A percentile compares a stretch with the other conserved stretches of the same genome.
phyloP scores from a whole-genome alignment of 2,797 vertebrate genomes.

The Danio albolineatus region DNA sequence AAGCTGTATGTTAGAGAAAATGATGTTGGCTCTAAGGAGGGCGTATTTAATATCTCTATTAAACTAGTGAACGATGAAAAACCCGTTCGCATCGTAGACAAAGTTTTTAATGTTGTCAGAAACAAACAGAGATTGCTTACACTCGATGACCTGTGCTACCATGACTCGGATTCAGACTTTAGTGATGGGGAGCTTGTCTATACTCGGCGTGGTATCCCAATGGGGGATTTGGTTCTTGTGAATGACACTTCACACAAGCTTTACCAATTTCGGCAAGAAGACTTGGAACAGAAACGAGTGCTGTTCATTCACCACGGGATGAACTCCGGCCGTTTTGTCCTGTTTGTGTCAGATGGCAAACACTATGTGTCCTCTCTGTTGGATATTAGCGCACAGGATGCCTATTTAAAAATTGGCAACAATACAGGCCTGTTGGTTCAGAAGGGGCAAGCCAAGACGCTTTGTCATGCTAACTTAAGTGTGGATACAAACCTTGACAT shows the following conservation, averaged over 20 bases:
- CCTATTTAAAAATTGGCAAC: slow-evolving; percentile 82
- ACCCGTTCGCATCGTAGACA: slow-evolving; percentile 84
- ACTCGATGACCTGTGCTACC: slow-evolving; percentile 83
- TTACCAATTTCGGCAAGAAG: slow-evolving; percentile 88
- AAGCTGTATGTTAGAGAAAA: slow-evolving; percentile 63
- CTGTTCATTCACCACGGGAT: slow-evolving; percentile 85
- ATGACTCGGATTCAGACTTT: slow-evolving; percentile 88
- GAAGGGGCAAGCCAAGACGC: slow-evolving; percentile 78
- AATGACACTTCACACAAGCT: slow-evolving; percentile 84
- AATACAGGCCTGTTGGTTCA: slow-evolving; percentile 88
- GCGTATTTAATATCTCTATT: slow-evolving; percentile 83
- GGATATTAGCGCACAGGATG: slow-evolving; percentile 85
- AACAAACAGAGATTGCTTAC: slow-evolving; percentile 86
- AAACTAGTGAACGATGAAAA: slow-evolving; percentile 90
- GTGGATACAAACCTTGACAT: slow-evolving; percentile 88
- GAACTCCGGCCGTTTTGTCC: slow-evolving; percentile 84
- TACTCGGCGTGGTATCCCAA: slow-evolving; percentile 86
- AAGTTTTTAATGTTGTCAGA: slow-evolving; percentile 83
- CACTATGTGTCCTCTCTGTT: slow-evolving; percentile 86
- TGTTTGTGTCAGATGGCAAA: slow-evolving; percentile 91
- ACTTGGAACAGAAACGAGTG: slow-evolving; percentile 83
- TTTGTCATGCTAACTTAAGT: slow-evolving; percentile 84
- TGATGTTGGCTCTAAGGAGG: slow-evolving; percentile 73
- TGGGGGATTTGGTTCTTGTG: slow-evolving; percentile 86
- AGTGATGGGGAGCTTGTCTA: slow-evolving; percentile 86